Conservation (phyloP, 1,140 invertebrate genomes). For the Eciton burchellii region DNA sequence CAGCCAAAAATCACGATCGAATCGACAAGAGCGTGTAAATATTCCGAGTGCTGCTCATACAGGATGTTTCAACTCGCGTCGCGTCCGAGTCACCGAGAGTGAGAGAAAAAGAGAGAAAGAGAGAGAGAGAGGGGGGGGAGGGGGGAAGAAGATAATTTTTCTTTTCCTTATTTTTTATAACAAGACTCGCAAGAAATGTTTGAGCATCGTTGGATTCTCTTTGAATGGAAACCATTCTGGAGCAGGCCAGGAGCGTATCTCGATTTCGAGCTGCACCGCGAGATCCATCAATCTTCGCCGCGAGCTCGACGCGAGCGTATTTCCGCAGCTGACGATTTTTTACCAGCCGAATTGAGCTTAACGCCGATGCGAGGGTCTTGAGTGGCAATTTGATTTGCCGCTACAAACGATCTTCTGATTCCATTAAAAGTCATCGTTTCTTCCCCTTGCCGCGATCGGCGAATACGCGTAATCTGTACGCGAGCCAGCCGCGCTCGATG, state of each 20-base stretch:
- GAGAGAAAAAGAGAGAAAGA: not conserved
- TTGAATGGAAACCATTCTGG: conserved; percentile 12
- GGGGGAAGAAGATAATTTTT: too few species aligned
- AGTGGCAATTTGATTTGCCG: conserved; percentile 33
- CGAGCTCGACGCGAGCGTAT: not conserved
- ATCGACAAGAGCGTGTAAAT: not conserved
- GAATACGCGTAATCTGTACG: conserved; percentile 30
- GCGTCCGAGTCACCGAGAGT: not conserved
- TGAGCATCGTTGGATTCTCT: not conserved
- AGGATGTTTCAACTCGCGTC: conserved; percentile 6
- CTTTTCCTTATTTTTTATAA: too few species aligned
- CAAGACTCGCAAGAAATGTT: too few species aligned
- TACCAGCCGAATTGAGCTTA: conserved; percentile 2
- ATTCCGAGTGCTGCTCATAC: not conserved
- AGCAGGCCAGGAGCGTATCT: not conserved
- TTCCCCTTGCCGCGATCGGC: not conserved
- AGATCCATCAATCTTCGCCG: conserved; percentile 37
- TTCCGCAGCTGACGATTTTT: conserved; percentile 14
- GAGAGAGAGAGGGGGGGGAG: too few species aligned
- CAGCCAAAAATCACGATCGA: not conserved
- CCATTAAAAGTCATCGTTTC: conserved; percentile 29
- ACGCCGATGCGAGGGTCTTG: not conserved
- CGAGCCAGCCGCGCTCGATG: conserved; percentile 22
- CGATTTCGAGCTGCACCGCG: conserved; percentile 10
- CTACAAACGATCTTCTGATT: conserved; percentile 59